Evolutionary conservation across 2,888 invertebrate species (phyloP).

Genomic region (Sericinus montela): DNA sequence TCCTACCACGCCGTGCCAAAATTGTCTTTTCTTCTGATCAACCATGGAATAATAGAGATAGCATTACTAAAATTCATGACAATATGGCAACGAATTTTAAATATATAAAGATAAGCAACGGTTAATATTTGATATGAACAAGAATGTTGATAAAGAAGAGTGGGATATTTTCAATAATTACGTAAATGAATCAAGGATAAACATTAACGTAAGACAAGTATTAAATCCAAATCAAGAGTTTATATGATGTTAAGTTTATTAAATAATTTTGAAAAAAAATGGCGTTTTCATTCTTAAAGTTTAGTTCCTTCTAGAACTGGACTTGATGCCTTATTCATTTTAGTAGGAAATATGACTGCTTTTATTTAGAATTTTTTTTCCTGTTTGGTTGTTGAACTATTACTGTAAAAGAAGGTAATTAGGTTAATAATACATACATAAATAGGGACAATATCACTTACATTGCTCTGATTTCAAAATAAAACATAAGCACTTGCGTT

Average conservation of each 20-base stretch:
- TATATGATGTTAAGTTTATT: conserved; percentile 35
- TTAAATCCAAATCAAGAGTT: conserved; percentile 79
- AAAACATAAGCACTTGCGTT: too few species aligned
- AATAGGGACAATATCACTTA: too few species aligned
- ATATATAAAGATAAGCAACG: conserved; percentile 38
- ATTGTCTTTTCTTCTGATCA: conserved; percentile 79
- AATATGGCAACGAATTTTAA: conserved; percentile 33
- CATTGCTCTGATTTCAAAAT: too few species aligned
- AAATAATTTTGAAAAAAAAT: conserved; percentile 30
- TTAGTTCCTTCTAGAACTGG: background rate
- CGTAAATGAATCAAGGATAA: conserved; percentile 88
- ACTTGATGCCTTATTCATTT: background rate
- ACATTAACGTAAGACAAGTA: conserved; percentile 96
- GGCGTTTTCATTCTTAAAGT: too few species aligned
- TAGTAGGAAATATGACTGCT: background rate
- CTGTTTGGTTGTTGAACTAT: conserved; percentile 50
- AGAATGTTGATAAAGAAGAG: conserved; percentile 40
- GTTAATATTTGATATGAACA: conserved; percentile 34
- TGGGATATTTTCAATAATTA: conserved; percentile 81
- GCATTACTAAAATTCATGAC: conserved; percentile 16
- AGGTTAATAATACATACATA: too few species aligned
- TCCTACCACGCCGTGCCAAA: conserved; percentile 96
- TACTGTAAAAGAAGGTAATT: conserved; percentile 41
- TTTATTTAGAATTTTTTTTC: conserved; percentile 11
- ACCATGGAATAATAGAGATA: conserved; percentile 66